Percentiles rank a stretch among this genome's conserved stretches.
phyloP scores from a whole-genome alignment of 2,797 vertebrate species.

The Pseudomugil tenellus region DNA sequence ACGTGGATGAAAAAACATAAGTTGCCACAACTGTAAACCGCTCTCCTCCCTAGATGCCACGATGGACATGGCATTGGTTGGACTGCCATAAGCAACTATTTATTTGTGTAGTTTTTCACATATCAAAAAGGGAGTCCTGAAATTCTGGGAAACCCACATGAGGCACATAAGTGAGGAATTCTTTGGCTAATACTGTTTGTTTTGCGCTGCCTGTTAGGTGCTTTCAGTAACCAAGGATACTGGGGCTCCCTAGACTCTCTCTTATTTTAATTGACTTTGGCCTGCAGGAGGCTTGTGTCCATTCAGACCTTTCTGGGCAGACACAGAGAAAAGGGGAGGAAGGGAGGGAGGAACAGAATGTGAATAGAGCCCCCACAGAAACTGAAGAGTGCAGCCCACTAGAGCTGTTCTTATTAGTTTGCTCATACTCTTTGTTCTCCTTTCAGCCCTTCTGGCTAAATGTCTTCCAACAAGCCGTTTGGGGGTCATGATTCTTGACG shows the following conservation, averaged over 20 bases:
- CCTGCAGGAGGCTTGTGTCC: slow-evolving; percentile 75
- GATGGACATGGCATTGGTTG: slow-evolving; percentile 37
- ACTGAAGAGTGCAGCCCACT: slow-evolving; percentile 63
- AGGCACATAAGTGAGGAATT: slow-evolving; percentile 34
- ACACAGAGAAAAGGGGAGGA: slow-evolving; percentile 35
- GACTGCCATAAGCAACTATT: slow-evolving; percentile 37
- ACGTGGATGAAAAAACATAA: slow-evolving; percentile 20
- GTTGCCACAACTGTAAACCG: slow-evolving; percentile 43
- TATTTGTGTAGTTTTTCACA: slow-evolving; percentile 33
- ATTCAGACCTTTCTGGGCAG: slow-evolving; percentile 69
- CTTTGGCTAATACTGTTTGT: slow-evolving; percentile 54
- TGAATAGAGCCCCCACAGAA: slow-evolving; percentile 71
- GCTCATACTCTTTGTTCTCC: slow-evolving; percentile 71
- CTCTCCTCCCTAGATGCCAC: background rate
- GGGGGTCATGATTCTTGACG: slow-evolving; percentile 53
- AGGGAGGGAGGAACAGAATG: slow-evolving; percentile 49
- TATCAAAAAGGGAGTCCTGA: slow-evolving; percentile 31
- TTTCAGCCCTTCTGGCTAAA: slow-evolving; percentile 64
- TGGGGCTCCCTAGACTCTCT: slow-evolving; percentile 59
- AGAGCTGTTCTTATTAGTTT: slow-evolving; percentile 73
- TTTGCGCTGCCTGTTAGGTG: slow-evolving; percentile 63
- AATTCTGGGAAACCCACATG: slow-evolving; percentile 29
- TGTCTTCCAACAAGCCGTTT: slow-evolving; percentile 70
- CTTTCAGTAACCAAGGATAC: slow-evolving; percentile 72
- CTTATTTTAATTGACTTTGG: slow-evolving; percentile 80